Evolutionary conservation across 2,113 vertebrate genomes (phyloP).

Genomic region (Sisor rabdophorus): DNA sequence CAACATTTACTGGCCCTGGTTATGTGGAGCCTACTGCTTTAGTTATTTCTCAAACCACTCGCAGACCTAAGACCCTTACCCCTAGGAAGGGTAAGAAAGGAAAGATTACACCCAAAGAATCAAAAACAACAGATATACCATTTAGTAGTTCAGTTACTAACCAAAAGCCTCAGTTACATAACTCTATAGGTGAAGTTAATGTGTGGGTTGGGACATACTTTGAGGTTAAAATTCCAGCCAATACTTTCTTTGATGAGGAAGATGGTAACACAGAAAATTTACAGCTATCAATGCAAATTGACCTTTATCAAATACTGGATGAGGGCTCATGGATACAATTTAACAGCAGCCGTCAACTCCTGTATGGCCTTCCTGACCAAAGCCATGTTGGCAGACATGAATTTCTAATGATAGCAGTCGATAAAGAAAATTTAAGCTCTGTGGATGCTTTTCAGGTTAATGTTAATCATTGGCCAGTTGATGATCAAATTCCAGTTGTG

Average conservation of each 20-base stretch:
- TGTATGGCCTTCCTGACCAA: constrained; percentile 86
- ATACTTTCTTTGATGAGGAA: constrained; percentile 89
- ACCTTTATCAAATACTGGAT: constrained; percentile 78
- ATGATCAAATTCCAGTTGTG: constrained; percentile 79
- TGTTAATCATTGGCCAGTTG: constrained; percentile 78
- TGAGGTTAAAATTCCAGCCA: constrained; percentile 88
- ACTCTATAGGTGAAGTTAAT: constrained; percentile 86
- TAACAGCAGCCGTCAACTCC: constrained; percentile 90
- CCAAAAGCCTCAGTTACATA: constrained; percentile 78
- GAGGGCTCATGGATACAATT: constrained; percentile 93
- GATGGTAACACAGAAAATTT: constrained; percentile 92
- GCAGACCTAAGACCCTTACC: constrained; percentile 77
- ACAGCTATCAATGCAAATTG: constrained; percentile 79
- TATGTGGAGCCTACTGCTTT: constrained; percentile 81
- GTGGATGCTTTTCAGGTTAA: constrained; percentile 91
- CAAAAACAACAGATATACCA: constrained; percentile 73
- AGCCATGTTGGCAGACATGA: constrained; percentile 82
- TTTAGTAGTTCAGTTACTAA: constrained; percentile 74
- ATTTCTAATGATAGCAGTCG: constrained; percentile 89
- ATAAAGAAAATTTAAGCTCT: constrained; percentile 84
- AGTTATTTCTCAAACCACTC: constrained; percentile 80
- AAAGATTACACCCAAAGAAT: constrained; percentile 77
- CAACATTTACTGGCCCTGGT: constrained; percentile 79
- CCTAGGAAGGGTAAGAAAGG: constrained; percentile 78
- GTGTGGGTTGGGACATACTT: constrained; percentile 95